Conservation (phyloP, 2,888 invertebrate genomes). For the Cantharis nigra region DNA sequence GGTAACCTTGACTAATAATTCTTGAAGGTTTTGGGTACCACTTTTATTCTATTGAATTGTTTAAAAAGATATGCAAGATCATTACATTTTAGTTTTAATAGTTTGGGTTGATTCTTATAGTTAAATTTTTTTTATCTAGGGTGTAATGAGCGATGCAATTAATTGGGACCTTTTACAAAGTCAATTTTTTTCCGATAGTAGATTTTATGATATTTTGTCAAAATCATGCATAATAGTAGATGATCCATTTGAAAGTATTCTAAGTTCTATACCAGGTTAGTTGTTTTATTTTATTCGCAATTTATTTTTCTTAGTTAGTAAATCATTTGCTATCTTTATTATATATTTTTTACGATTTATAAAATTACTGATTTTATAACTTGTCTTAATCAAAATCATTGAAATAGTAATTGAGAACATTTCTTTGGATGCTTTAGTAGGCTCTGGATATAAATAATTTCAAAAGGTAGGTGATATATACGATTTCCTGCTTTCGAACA, state of each 20-base stretch:
- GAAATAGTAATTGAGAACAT: not conserved
- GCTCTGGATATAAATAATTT: not conserved
- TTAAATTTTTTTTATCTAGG: slow-evolving; percentile 59
- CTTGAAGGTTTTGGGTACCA: not conserved
- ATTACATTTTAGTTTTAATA: not conserved
- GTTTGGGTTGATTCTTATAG: not conserved
- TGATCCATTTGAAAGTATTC: slow-evolving; percentile 56
- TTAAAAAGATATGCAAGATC: not conserved
- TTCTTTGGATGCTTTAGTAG: not conserved
- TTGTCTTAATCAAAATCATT: not conserved
- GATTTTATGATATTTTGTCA: slow-evolving; percentile 81
- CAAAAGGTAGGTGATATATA: not conserved
- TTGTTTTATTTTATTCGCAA: slow-evolving; percentile 19
- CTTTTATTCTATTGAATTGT: not conserved
- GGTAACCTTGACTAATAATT: not conserved
- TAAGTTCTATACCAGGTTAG: slow-evolving; percentile 46
- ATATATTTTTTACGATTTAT: not conserved
- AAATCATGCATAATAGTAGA: slow-evolving; percentile 84
- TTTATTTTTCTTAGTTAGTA: not conserved
- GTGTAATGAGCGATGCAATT: slow-evolving; percentile 93
- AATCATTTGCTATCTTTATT: not conserved
- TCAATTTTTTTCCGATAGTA: slow-evolving; percentile 82
- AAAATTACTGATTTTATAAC: not conserved
- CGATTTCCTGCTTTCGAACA: not conserved
- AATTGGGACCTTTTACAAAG: slow-evolving; percentile 90